Evolutionary conservation across 2,113 vertebrate species (phyloP), one percentile per base, ranked within the genome.

Genomic region (Nycticryphes semicollaris): DNA sequence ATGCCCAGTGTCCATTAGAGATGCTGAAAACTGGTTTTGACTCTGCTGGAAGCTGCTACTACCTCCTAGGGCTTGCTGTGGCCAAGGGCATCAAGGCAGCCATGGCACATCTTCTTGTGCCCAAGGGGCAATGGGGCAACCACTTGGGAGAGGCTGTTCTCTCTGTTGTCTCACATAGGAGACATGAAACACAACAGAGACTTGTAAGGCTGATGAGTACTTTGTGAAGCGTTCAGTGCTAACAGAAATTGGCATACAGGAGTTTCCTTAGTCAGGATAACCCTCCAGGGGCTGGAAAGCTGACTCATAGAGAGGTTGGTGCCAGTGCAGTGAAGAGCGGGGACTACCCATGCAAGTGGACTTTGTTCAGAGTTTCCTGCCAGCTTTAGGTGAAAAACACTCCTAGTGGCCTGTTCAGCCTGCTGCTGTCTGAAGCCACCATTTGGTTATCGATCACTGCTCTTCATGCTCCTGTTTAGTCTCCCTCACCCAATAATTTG

Each of bases 111-210:
- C 53, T 17, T 31, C 67, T 54, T 54, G 8, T 69, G 41, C 45
- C 64, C 1, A 1, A 30, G 27, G 23, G 27, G 54, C 37, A 50
- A 53, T 0, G 2, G 18, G 39, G 17, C 43, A 57, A 30, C 7
- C 5, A 1, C 37, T 31, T 7, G 16, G 53, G 37, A 50, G 76
- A 67, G 31, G 30, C 53, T 19, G 4, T n/a, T 72, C 22, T 5
- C 59, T 84, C 39, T 73, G 43, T 24, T 28, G 80, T 48, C n/a
- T 68, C 22, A 9, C 41, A 9, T 16, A 18, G 41, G 50, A 33
- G 69, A 85, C 85, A 21, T 21, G 13, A 50, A 85, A 48, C 41
- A 82, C 79, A 79, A 6, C 12, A 10, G 15, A 82, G n/a, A 75
- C 37, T 74, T 67, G 10, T 27, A 50, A 86, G 33, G 75, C 47